Evolutionary conservation across 2,888 invertebrate species (phyloP), one percentile per base, ranked within the genome.

Genomic region (Marasmarcha lunaedactyla): DNA sequence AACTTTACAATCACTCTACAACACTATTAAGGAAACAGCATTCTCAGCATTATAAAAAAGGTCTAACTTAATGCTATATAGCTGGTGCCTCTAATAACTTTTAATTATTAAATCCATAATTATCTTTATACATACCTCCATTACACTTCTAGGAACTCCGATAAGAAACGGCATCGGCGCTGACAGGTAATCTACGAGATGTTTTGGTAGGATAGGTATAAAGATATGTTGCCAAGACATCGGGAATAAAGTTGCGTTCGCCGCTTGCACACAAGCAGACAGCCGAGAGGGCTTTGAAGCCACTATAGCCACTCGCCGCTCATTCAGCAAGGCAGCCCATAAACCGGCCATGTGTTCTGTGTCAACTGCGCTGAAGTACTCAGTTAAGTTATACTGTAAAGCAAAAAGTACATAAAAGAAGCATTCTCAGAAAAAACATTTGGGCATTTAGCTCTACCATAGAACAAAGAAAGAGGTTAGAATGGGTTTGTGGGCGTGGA

Each of bases 141-240:
- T 88, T 39, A 95, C 91, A 55, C 88, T 87, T 48, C 91, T 87
- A 49, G 97, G 97, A 46, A 98, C 95, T 44, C 98, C 98, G 59
- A 98, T 97, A 36, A 98, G 85, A 83, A 94, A 98, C 36, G 98
- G 98, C 98, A 98, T 98, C 1, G 98, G 98, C 10, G 98, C 98
- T 52, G 91, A 85, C 49, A 96, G 79, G 71, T 95, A 95, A 73
- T 97, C 98, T 50, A 93, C 90, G 46, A 98, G 86, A 61, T 92
- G 89, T 67, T 90, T 87, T 14, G 98, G 97, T 58, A 98, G 79
- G 52, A 98, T 92, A 39, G 98, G 98, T 73, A 98, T 97, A 71
- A 94, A 98, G 62, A 98, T 95, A 61, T 98, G 97, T 76, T 98
- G 98, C 98, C 98, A 98, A 51, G 92, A 92, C 97, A 99, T 97